Evolutionary conservation across 2,888 invertebrate genomes (phyloP).

Genomic region (Agonopterix alstromeriana): DNA sequence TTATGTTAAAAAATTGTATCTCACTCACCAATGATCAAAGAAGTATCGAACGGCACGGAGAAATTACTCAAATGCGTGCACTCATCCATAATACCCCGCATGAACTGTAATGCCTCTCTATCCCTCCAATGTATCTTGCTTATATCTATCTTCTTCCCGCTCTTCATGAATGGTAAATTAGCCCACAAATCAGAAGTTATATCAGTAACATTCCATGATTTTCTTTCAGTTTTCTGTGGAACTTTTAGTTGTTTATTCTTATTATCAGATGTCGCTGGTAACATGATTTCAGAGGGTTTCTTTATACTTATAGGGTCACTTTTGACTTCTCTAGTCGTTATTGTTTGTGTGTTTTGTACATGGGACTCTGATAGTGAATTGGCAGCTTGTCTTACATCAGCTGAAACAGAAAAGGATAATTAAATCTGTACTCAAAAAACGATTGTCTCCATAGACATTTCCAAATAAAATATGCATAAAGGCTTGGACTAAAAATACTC

Average conservation of each 20-base stretch:
- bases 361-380: too few species aligned
- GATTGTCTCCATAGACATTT: too few species aligned
- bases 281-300: too few species aligned
- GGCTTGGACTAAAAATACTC: too few species aligned
- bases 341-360: too few species aligned
- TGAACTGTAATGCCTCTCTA: slow-evolving; percentile 91
- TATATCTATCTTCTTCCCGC: slow-evolving; percentile 71
- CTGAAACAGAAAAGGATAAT: too few species aligned
- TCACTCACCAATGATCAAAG: slow-evolving; percentile 83
- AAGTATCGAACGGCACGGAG: slow-evolving; percentile 90
- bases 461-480: too few species aligned
- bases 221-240: slow-evolving; percentile 26
- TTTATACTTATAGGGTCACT: too few species aligned
- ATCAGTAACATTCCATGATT: slow-evolving; percentile 55
- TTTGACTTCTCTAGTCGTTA: too few species aligned
- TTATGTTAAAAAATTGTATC: neutral
- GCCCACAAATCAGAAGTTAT: slow-evolving; percentile 55
- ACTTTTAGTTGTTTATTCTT: slow-evolving; percentile 6
- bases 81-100: slow-evolving; percentile 99
- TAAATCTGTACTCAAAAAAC: too few species aligned
- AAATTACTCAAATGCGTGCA: slow-evolving; percentile 98
- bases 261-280: neutral
- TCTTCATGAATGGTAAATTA: slow-evolving; percentile 49
- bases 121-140: slow-evolving; percentile 82
- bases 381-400: too few species aligned